A percentile compares a stretch with the other conserved stretches of the same genome.
These are phyloP conservation scores for Eublepharis macularius DNA, from an alignment of 2,113 vertebrate genomes.

Conservation along the genomic window DNA sequence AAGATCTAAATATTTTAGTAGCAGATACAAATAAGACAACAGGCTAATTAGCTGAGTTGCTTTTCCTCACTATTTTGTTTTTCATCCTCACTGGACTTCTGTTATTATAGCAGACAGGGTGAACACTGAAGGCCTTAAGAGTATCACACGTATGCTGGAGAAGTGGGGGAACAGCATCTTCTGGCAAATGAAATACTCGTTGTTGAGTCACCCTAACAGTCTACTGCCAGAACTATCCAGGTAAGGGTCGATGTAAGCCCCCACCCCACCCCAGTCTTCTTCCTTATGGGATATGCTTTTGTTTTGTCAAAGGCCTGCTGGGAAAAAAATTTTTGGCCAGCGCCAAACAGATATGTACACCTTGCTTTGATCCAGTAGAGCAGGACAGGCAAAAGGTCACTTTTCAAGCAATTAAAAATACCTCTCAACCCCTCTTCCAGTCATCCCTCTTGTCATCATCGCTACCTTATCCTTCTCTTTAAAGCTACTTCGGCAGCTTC, in stretches of 20 bases:
- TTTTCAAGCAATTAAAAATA: no score
- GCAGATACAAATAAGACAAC: background rate
- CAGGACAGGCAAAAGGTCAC: no score
- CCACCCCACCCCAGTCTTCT: background rate
- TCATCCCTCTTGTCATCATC: no score
- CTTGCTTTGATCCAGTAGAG: no score
- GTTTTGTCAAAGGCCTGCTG: background rate
- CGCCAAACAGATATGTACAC: background rate
- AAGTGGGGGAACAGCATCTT: slow-evolving; percentile 75
- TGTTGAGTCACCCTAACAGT: slow-evolving; percentile 64
- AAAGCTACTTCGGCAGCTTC: no score
- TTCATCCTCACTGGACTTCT: slow-evolving; percentile 9
- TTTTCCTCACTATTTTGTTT: slow-evolving; percentile 22
- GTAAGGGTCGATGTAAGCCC: slow-evolving; percentile 48
- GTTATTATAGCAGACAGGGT: slow-evolving; percentile 67
- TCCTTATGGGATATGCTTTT: background rate
- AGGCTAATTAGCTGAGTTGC: slow-evolving; percentile 6
- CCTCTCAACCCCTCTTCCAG: no score
- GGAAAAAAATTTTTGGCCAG: background rate
- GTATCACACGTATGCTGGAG: slow-evolving; percentile 70
- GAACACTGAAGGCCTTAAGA: slow-evolving; percentile 65
- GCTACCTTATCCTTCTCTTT: no score
- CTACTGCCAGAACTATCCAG: slow-evolving; percentile 73
- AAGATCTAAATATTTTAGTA: slow-evolving; percentile 2
- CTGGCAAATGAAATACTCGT: slow-evolving; percentile 67